These are phyloP conservation scores for Dolichoris vasculosae DNA, from an alignment of 1,140 invertebrate genomes.

Conservation along the genomic window DNA sequence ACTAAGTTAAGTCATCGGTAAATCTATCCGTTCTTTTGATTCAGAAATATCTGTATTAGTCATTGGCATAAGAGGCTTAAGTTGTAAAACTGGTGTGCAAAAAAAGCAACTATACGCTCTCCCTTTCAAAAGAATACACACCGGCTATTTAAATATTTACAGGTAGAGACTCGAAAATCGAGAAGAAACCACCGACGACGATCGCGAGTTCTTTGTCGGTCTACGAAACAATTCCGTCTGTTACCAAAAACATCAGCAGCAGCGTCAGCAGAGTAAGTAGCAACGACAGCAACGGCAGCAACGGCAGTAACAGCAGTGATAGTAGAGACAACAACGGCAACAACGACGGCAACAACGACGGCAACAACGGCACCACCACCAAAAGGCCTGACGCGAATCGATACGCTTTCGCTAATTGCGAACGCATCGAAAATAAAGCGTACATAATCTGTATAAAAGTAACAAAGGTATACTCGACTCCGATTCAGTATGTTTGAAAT, in stretches of 20 bases:
- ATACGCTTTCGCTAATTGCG: conserved; percentile 40
- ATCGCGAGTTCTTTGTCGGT: not conserved
- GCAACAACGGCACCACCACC: not conserved
- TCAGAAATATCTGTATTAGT: not conserved
- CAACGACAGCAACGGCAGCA: not conserved
- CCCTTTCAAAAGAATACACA: not conserved
- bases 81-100: not conserved
- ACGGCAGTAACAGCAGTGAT: not conserved
- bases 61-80: not conserved
- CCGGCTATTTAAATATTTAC: conserved; percentile 18
- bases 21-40: not conserved
- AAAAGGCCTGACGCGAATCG: not conserved
- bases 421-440: not conserved
- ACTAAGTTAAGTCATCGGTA: not conserved
- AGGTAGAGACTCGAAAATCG: conserved; percentile 1
- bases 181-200: not conserved
- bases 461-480: not conserved
- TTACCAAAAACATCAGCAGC: not conserved
- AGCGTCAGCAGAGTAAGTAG: not conserved
- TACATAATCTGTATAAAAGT: conserved; percentile 30
- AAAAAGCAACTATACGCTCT: not conserved
- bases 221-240: not conserved
- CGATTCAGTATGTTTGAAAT: not conserved
- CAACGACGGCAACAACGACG: not conserved
- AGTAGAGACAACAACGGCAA: too few species aligned